phyloP scores from a whole-genome alignment of 2,113 vertebrate genomes.

The Pagrus major region DNA sequence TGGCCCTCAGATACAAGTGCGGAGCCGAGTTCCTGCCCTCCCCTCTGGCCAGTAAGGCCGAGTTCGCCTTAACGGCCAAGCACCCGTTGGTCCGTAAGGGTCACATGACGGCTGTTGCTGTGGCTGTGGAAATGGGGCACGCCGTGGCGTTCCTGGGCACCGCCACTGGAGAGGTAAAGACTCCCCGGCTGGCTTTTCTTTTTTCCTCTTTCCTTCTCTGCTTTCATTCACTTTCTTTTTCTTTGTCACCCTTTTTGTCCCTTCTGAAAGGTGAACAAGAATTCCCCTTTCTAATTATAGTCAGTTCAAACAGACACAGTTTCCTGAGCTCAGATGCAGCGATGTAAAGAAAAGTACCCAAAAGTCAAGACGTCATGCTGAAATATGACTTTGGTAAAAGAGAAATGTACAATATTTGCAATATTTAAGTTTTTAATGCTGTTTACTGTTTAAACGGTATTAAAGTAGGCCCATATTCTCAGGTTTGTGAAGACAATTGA shows the following conservation, averaged over 20 bases:
- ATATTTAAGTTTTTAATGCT: no score
- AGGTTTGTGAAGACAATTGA: no score
- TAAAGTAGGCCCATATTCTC: no score
- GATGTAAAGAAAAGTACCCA: no score
- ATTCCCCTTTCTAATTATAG: no score
- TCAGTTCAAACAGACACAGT: no score
- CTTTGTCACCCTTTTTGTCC: neutral
- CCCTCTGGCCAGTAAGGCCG: constrained; percentile 89
- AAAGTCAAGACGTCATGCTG: no score
- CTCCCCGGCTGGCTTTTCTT: constrained; percentile 67
- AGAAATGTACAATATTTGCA: no score
- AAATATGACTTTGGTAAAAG: no score
- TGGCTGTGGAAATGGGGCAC: constrained; percentile 87
- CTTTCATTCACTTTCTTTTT: neutral
- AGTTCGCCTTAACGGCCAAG: constrained; percentile 72
- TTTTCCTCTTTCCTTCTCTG: neutral
- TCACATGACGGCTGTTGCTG: constrained; percentile 88
- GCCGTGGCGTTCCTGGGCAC: constrained; percentile 93
- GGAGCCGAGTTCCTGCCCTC: constrained; percentile 94
- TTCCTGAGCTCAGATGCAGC: no score
- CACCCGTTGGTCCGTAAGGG: constrained; percentile 71
- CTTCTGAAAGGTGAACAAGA: no score
- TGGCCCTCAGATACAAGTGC: constrained; percentile 80
- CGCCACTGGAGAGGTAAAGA: constrained; percentile 86
- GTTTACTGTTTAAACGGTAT: neutral